Base-by-base conservation (phyloP, 2,888 invertebrate genomes). In the Harpalus rubripes region DNA sequence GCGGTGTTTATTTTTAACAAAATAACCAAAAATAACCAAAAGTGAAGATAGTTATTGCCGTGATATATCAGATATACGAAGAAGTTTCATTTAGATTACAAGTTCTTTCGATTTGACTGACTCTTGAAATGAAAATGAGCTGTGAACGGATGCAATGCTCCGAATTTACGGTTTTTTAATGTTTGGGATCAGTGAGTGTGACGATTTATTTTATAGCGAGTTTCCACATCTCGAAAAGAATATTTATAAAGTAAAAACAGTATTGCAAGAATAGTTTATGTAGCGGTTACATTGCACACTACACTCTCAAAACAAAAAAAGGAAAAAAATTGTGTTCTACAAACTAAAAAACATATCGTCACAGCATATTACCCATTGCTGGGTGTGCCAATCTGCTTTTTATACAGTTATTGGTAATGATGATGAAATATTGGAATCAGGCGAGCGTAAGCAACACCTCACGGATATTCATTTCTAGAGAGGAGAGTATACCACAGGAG, bases 1-100 rank as follows among this genome's bases (percentile, higher is more conserved):
- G 12, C 12, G 68, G 15, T 16, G 68, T 72, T 39, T 72, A 72
- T 72, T 72, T 72, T 72, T 72, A 72, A 72, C 68, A 72, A 72
- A 72, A 72, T 72, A 72, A 72, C 41, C 41, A 72, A 72, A 72
- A 72, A 72, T 72, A 72, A 72, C 41, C 68, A 72, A 41, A 10
- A 72, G 68, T 41, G 68, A 6, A 72, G 68, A 72, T 72, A 72
- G n/a, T 39, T 72, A 72, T 72, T 72, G 68, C 41, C 15, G 39
- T 6, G n/a, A 72, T 72, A 72, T 72, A 72, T 72, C 41, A 72
- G 68, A 39, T 72, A 72, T 41, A 39, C 68, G 41, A 41, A 72
- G 41, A 39, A 39, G 68, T 41, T 72, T 72, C 68, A 39, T 72
- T 72, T 72, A 39, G 68, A 39, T 39, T 72, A 41, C 8, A 41